Evolutionary conservation across 1,140 invertebrate genomes (phyloP), one percentile per base, ranked within the genome.

Genomic region (Neotoxoptera formosana): DNA sequence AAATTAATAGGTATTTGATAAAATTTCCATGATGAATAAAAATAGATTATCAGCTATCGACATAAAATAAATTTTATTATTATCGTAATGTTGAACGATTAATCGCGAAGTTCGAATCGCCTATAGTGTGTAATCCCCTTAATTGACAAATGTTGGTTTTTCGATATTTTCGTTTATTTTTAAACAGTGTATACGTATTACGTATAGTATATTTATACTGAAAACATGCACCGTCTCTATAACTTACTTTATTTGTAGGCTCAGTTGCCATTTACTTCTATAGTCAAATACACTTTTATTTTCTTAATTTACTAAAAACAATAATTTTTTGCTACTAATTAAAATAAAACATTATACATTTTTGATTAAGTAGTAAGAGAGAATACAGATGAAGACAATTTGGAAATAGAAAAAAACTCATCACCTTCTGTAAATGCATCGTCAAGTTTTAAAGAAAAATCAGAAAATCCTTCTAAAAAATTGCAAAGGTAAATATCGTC

Each of bases 161-260:
- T 87, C 47, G 30, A 87, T 87, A 87, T 87, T 87, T 87, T 83
- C 81, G 36, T 83, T 83, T 41, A 87, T 87, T 86, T 86, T 87
- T 87, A 48, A n/a, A 87, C 45, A 87, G 84, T 87, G 45, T 8
- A 84, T 45, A 84, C n/a, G n/a, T n/a, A n/a, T n/a, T n/a, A n/a
- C n/a, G 36, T 84, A 84, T 84, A 45, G 21, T 84, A 84, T 84
- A 84, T 84, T 45, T 87, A 84, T 45, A 47, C 83, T 84, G 2
- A 84, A 84, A 84, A 84, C 83, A 41, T 84, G 41, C 83, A 30
- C 83, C 23, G 41, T 84, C 45, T 84, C 83, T 45, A 30, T 84
- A 45, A 1, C 83, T 84, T 41, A 47, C 83, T 84, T 84, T 45
- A 84, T 84, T 84, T 45, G 23, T 84, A 45, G 25, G 83, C 41